These are phyloP conservation scores for Nanorana parkeri DNA, from an alignment of 2,113 vertebrate genomes.

Conservation along the genomic window DNA sequence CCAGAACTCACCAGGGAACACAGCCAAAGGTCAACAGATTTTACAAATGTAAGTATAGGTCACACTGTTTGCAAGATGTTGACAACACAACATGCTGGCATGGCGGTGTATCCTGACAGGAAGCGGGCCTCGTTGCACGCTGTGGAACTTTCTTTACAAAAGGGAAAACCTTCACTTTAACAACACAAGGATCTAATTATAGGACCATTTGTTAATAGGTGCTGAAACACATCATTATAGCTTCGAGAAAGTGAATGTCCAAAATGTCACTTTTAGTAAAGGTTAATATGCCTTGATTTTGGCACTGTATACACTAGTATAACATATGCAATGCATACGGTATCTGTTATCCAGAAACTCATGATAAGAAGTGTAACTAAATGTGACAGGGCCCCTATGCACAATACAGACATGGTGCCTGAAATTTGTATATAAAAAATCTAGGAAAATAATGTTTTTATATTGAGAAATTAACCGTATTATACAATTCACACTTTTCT, in stretches of 20 bases:
- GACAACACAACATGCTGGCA: background rate
- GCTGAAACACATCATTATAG: background rate
- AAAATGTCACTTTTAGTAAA: background rate
- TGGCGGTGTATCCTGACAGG: background rate
- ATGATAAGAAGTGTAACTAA: too few species aligned
- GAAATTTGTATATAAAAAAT: too few species aligned
- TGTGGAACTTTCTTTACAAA: conserved; percentile 26
- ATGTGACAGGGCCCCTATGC: too few species aligned
- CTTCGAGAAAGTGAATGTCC: conserved; percentile 3
- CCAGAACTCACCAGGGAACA: conserved; percentile 15
- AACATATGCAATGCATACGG: too few species aligned
- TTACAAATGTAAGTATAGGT: conserved; percentile 48
- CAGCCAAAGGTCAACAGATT: conserved; percentile 58
- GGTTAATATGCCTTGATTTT: background rate
- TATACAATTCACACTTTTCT: too few species aligned
- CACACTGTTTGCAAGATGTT: conserved; percentile 24
- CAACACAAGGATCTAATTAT: conserved; percentile 29
- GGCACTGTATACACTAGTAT: too few species aligned
- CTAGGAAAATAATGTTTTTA: too few species aligned
- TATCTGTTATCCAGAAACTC: too few species aligned
- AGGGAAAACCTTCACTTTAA: background rate
- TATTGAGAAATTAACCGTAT: too few species aligned
- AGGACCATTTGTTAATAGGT: background rate
- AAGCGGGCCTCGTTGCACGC: conserved; percentile 39
- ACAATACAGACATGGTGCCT: too few species aligned